These are phyloP conservation scores for Onychomys leucogaster DNA, from an alignment of 2,797 vertebrate species.

Conservation along the genomic window DNA sequence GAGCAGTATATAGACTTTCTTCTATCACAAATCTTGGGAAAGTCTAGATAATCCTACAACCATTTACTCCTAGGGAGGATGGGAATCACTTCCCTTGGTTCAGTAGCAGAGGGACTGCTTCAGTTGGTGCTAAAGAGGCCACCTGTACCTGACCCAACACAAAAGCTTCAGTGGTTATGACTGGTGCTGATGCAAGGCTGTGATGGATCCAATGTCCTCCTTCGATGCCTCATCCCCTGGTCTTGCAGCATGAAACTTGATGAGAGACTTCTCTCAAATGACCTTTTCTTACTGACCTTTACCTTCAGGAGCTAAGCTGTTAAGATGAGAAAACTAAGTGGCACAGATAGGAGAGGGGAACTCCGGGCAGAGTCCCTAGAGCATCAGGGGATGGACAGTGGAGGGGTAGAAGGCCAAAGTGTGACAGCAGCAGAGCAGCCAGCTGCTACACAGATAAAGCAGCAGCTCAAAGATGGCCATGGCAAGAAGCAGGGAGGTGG, in stretches of 20 bases:
- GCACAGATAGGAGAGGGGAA: not conserved
- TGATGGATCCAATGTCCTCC: not conserved
- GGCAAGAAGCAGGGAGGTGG: not conserved
- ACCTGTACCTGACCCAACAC: not conserved
- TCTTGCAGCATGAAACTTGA: not conserved
- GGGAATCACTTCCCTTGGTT: not conserved
- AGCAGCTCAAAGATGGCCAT: not conserved
- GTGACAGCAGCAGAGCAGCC: not conserved
- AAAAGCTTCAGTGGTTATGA: not conserved
- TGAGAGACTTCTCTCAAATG: not conserved
- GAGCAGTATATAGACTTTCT: not conserved
- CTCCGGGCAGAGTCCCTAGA: not conserved
- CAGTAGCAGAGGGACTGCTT: too few relatives aligned
- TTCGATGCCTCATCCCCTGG: not conserved
- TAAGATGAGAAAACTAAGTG: not conserved
- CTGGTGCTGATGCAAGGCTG: not conserved
- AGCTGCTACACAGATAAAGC: not conserved
- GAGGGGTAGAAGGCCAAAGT: too few relatives aligned
- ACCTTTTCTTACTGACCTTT: not conserved
- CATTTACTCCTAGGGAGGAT: not conserved
- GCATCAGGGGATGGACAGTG: not conserved
- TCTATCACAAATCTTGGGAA: not conserved
- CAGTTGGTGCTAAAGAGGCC: not conserved
- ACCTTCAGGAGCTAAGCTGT: not conserved
- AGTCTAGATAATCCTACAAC: not conserved